Evolutionary conservation across 1,140 invertebrate genomes (phyloP).

Genomic region (Diachasma alloeum): DNA sequence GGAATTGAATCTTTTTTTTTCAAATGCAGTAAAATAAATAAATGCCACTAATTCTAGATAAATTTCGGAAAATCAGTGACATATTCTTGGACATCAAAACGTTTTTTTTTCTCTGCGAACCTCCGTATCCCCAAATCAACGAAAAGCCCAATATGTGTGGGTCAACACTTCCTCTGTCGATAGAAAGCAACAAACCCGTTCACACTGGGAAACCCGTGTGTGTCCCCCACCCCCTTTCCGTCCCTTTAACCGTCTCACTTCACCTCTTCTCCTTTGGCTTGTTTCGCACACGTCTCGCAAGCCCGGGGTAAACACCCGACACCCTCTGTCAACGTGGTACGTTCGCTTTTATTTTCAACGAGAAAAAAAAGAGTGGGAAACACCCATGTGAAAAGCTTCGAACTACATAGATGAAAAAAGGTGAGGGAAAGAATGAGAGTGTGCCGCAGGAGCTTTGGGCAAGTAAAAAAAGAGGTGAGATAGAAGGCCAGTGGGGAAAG

Average conservation of each 20-base stretch:
- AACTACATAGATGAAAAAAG: background rate
- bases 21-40: too few relatives aligned
- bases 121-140: too few relatives aligned
- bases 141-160: background rate
- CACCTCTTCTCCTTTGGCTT: background rate
- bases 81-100: too few relatives aligned
- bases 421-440: background rate
- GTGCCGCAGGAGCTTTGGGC: background rate
- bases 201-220: constrained; percentile 53
- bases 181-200: constrained; percentile 17
- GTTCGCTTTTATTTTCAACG: background rate
- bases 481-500: background rate
- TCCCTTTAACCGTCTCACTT: constrained; percentile 17
- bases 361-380: background rate
- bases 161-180: background rate
- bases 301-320: constrained; percentile 6
- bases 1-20: too few relatives aligned
- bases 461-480: background rate
- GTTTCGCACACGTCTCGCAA: constrained; percentile 8
- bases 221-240: constrained; percentile 46
- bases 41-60: too few relatives aligned
- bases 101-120: too few relatives aligned
- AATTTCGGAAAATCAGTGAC: too few relatives aligned
- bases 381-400: background rate
- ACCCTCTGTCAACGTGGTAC: constrained; percentile 1